Percentiles rank a stretch among this genome's conserved stretches.
phyloP scores from a whole-genome alignment of 30 jellyfish, hydroid and myxozoan species.

The Hydractinia symbiolongicarpus region DNA sequence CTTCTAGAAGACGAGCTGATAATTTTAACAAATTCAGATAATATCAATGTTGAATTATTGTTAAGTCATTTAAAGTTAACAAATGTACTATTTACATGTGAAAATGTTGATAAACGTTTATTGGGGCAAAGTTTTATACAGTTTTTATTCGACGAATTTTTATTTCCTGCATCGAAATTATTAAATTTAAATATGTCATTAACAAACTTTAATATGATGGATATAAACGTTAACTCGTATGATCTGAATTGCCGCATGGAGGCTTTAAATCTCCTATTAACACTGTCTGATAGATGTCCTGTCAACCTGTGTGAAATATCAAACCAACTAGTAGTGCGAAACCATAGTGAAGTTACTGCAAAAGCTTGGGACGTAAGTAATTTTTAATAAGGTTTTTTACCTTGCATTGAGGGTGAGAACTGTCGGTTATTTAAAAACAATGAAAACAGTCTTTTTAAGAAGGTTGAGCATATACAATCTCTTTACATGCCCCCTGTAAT shows the following conservation, averaged over 20 bases:
- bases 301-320: conserved; percentile 73
- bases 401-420: too few species aligned
- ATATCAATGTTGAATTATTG: conserved; percentile 23
- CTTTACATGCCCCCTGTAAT: too few species aligned
- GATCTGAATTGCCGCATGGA: conserved; percentile 71
- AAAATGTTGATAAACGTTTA: conserved; percentile 49
- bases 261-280: conserved; percentile 74
- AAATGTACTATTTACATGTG: conserved; percentile 69
- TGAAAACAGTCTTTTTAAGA: too few species aligned
- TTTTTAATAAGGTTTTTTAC: conserved; percentile 1
- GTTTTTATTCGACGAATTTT: conserved; percentile 62
- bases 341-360: conserved; percentile 67
- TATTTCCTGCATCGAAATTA: conserved; percentile 84
- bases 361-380: conserved; percentile 88
- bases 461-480: too few species aligned
- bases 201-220: conserved; percentile 47
- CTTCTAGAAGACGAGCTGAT: conserved; percentile 55
- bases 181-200: conserved; percentile 44
- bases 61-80: conserved; percentile 74
- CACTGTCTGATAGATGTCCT: conserved; percentile 78
- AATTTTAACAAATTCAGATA: conserved; percentile 52
- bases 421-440: too few species aligned
- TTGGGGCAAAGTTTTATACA: conserved; percentile 32
- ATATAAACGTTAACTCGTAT: conserved; percentile 16
- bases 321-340: conserved; percentile 51